Percentiles rank a stretch among this genome's conserved stretches.
These are phyloP conservation scores for Marisa cornuarietis DNA, from an alignment of 1,140 invertebrate species.

Conservation along the genomic window DNA sequence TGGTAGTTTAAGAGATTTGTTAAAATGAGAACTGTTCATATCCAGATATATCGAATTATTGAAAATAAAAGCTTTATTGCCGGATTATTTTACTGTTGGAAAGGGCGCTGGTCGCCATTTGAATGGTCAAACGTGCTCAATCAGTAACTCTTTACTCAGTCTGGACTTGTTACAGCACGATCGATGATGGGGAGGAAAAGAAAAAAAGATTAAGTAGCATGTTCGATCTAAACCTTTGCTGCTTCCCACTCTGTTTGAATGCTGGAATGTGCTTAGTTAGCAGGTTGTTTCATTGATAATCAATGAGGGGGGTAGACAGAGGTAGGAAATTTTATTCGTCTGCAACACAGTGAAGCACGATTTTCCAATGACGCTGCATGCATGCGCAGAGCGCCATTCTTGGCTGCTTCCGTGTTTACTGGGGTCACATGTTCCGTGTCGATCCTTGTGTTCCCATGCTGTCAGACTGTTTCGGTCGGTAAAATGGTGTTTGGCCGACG, in stretches of 20 bases:
- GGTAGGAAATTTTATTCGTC: conserved; percentile 4
- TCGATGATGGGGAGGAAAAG: conserved; percentile 15
- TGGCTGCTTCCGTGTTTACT: conserved; percentile 24
- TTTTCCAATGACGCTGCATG: conserved; percentile 15
- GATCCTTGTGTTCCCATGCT: conserved; percentile 20
- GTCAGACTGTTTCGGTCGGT: conserved; percentile 1
- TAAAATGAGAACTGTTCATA: background rate
- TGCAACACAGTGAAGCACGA: conserved; percentile 3
- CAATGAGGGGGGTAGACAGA: background rate
- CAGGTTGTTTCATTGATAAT: background rate
- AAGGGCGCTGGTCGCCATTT: background rate
- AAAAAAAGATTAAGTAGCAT: background rate
- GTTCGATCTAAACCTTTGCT: background rate
- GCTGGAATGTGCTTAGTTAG: conserved; percentile 8
- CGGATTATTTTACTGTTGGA: background rate
- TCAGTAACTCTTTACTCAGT: conserved; percentile 15
- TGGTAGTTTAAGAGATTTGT: background rate
- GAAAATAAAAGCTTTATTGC: background rate
- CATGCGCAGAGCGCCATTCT: conserved; percentile 25
- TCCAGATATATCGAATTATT: background rate
- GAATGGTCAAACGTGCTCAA: background rate
- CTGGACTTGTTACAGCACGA: conserved; percentile 21
- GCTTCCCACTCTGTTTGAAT: background rate
- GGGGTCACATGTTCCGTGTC: conserved; percentile 17
- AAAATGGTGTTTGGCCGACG: too few species aligned